phyloP scores from a whole-genome alignment of 1,140 invertebrate genomes.

The Hermetia illucens region DNA sequence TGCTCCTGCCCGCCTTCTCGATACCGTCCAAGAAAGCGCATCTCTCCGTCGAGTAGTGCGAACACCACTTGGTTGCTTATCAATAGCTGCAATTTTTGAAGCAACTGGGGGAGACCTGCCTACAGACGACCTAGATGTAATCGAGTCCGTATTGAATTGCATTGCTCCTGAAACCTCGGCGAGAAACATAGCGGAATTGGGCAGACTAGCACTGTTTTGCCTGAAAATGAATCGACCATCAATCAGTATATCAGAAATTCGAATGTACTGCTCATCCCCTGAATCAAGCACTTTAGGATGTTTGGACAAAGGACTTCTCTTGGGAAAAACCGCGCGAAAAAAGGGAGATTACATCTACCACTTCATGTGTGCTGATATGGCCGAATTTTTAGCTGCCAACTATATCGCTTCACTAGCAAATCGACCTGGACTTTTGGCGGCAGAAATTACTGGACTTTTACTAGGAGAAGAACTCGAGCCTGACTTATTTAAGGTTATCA shows the following conservation, averaged over 20 bases:
- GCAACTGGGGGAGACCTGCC: slow-evolving; percentile 16
- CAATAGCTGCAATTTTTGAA: slow-evolving; percentile 9
- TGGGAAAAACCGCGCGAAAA: slow-evolving; percentile 21
- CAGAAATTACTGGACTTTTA: slow-evolving; percentile 37
- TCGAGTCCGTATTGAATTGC: slow-evolving; percentile 32
- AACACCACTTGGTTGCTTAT: slow-evolving; percentile 38
- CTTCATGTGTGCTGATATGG: slow-evolving; percentile 35
- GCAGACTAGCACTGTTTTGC: slow-evolving; percentile 32
- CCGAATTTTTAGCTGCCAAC: slow-evolving; percentile 38
- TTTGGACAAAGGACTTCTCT: slow-evolving; percentile 28
- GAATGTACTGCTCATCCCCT: slow-evolving; percentile 17
- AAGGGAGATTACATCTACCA: slow-evolving; percentile 30
- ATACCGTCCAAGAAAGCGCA: slow-evolving; percentile 20
- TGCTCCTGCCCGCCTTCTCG: slow-evolving; percentile 14
- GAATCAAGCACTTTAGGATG: slow-evolving; percentile 8
- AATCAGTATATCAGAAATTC: slow-evolving; percentile 33
- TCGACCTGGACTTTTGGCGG: slow-evolving; percentile 34
- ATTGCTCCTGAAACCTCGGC: slow-evolving; percentile 12
- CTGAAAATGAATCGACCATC: slow-evolving; percentile 32
- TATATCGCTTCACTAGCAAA: slow-evolving; percentile 38
- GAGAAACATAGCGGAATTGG: slow-evolving; percentile 30
- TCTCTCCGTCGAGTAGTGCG: slow-evolving; percentile 22
- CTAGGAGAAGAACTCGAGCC: slow-evolving; percentile 14
- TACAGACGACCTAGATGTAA: slow-evolving; percentile 27
- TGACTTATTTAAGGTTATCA: slow-evolving; percentile 22